phyloP scores from a whole-genome alignment of 2,113 vertebrate genomes.

The Scomber scombrus region DNA sequence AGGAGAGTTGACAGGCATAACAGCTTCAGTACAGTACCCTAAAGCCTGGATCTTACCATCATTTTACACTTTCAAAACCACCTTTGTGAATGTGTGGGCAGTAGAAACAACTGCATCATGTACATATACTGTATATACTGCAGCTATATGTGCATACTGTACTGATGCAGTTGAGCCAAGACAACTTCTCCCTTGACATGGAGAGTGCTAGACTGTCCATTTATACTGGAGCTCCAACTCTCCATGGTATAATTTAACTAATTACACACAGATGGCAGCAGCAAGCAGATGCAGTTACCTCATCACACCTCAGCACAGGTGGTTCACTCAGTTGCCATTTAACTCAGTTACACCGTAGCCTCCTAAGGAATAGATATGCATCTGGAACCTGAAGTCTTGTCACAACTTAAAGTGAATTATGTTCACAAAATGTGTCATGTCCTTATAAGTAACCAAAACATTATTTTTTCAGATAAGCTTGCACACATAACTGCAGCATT shows the following conservation, averaged over 20 bases:
- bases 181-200: background rate
- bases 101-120: background rate
- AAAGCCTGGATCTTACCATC: background rate
- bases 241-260: conserved; percentile 69
- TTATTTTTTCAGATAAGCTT: background rate
- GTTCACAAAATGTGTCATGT: background rate
- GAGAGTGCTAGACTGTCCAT: conserved; percentile 32
- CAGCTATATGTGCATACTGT: background rate
- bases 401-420: conserved; percentile 11
- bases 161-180: conserved; percentile 19
- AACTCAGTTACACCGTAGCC: conserved; percentile 47
- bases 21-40: background rate
- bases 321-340: conserved; percentile 66
- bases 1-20: background rate
- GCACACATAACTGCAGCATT: background rate
- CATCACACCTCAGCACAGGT: conserved; percentile 67
- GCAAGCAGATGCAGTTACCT: conserved; percentile 64
- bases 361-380: conserved; percentile 46
- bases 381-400: conserved; percentile 30
- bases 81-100: background rate
- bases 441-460: background rate
- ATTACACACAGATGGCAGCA: conserved; percentile 77
- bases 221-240: conserved; percentile 50
- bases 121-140: background rate
- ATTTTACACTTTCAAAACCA: background rate